phyloP scores from a whole-genome alignment of 1,140 invertebrate species.

The Panagrolaimus sp. region DNA sequence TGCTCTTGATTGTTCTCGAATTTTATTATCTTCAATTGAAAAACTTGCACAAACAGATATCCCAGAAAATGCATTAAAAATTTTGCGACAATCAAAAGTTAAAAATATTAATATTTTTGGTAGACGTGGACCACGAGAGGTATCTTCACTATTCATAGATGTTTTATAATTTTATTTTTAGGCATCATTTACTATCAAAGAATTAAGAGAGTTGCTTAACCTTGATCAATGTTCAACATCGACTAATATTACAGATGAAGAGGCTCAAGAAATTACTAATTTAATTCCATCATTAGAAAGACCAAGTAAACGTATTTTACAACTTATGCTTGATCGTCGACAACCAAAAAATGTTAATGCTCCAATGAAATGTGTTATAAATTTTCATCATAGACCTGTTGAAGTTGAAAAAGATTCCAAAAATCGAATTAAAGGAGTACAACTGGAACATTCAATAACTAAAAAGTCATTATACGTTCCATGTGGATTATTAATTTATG shows the following conservation, averaged over 20 bases:
- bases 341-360: conserved; percentile 44
- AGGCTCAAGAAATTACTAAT: conserved; percentile 48
- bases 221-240: conserved; percentile 64
- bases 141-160: conserved; percentile 20
- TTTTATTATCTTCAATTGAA: conserved; percentile 73
- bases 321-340: conserved; percentile 39
- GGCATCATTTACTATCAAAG: conserved; percentile 94
- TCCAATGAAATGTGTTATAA: conserved; percentile 16
- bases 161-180: conserved; percentile 13
- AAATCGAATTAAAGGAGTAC: conserved; percentile 18
- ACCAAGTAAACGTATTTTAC: conserved; percentile 26
- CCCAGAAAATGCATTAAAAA: conserved; percentile 73
- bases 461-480: conserved; percentile 24
- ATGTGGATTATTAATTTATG: conserved; percentile 41
- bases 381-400: conserved; percentile 27
- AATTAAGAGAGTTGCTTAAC: conserved; percentile 84
- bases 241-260: conserved; percentile 64
- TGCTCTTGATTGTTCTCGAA: conserved; percentile 89
- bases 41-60: conserved; percentile 71
- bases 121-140: conserved; percentile 82
- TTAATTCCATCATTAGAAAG: conserved; percentile 14
- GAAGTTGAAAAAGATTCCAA: conserved; percentile 20
- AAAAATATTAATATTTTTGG: conserved; percentile 77
- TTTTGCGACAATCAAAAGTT: conserved; percentile 72
- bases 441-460: conserved; percentile 60